Percentiles rank a stretch among this genome's conserved stretches.
Evolutionary conservation across 2,113 vertebrate genomes (phyloP).

Genomic region (Montifringilla adamsi): DNA sequence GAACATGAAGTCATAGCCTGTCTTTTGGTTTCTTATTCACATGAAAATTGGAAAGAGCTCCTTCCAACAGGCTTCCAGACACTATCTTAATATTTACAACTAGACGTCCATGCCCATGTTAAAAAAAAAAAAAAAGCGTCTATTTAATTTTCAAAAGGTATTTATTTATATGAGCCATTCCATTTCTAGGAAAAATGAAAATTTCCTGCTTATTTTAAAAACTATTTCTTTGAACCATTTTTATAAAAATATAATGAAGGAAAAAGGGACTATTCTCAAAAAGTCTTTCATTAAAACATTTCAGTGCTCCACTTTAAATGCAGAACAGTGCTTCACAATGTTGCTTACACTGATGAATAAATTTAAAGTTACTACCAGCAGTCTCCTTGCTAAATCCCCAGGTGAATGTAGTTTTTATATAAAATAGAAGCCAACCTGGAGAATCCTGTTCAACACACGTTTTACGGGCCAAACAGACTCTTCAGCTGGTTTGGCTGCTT

Average conservation of each 20-base stretch:
- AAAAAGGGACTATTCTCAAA: fast-evolving
- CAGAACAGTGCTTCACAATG: not conserved
- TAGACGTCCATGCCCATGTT: not conserved
- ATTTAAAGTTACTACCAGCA: not conserved
- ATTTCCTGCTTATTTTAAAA: not conserved
- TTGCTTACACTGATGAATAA: not conserved
- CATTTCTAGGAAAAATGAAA: not conserved
- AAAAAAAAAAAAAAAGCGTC: not conserved
- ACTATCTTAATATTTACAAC: not conserved
- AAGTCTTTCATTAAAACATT: not conserved
- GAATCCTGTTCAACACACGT: not conserved
- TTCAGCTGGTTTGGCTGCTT: not conserved
- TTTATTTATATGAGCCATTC: not conserved
- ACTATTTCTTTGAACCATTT: not conserved
- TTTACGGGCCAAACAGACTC: not conserved
- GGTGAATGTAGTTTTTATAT: not conserved
- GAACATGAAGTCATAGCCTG: not conserved
- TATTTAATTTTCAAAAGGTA: not conserved
- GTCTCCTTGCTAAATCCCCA: not conserved
- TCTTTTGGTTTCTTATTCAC: not conserved
- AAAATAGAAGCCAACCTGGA: not conserved
- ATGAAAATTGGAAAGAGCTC: not conserved
- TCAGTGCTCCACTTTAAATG: not conserved
- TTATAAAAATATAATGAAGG: not conserved
- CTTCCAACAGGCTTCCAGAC: not conserved